Conservation (phyloP, 1,140 invertebrate species). For the Drosophila guanche region DNA sequence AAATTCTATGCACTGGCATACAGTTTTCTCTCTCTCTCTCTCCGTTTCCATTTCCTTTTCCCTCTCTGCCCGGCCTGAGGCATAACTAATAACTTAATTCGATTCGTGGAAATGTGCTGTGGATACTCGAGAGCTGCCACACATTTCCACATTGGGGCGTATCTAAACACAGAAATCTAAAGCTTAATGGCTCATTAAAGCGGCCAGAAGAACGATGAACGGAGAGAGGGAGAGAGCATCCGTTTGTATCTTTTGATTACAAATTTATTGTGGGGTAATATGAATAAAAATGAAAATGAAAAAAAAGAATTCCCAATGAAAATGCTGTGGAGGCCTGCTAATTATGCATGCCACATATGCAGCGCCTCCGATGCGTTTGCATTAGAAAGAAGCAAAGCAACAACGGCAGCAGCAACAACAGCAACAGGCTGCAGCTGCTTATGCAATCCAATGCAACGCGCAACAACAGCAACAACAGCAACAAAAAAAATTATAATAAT, state of each 20-base stretch:
- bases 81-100: slow-evolving; percentile 81
- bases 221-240: slow-evolving; percentile 1
- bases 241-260: slow-evolving; percentile 56
- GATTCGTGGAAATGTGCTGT: slow-evolving; percentile 67
- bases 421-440: slow-evolving; percentile 69
- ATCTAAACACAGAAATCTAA: slow-evolving; percentile 78
- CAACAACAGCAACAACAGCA: slow-evolving; percentile 25
- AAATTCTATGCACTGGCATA: slow-evolving; percentile 49
- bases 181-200: slow-evolving; percentile 80
- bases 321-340: slow-evolving; percentile 50
- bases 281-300: slow-evolving; percentile 74
- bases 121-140: slow-evolving; percentile 35
- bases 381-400: slow-evolving; percentile 47
- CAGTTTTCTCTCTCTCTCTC: slow-evolving; percentile 36
- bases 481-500: slow-evolving; percentile 68
- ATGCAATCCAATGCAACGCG: slow-evolving; percentile 57
- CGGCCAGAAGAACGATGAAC: slow-evolving; percentile 16
- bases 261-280: slow-evolving; percentile 75
- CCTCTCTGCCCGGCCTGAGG: slow-evolving; percentile 4
- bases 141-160: slow-evolving; percentile 55
- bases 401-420: slow-evolving; percentile 53
- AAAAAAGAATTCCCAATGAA: slow-evolving; percentile 36
- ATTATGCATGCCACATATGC: slow-evolving; percentile 79
- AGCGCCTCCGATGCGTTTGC: slow-evolving; percentile 41
- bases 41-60: too few species aligned